Percentiles rank a stretch among this genome's conserved stretches.
Evolutionary conservation across 2,888 invertebrate genomes (phyloP).

Genomic region (Eretmocerus hayati): DNA sequence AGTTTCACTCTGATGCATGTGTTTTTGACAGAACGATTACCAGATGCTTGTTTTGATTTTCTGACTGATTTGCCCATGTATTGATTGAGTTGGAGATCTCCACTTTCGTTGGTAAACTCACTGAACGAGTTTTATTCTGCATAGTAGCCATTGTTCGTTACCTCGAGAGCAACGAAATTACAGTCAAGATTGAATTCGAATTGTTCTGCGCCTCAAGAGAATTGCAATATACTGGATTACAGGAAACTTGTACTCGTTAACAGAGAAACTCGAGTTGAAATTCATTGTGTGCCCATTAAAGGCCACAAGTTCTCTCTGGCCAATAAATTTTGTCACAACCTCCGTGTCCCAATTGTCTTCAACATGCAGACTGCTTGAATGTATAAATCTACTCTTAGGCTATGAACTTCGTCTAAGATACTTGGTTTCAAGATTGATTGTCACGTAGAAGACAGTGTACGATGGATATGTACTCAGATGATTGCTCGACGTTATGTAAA

Average conservation of each 20-base stretch:
- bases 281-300: constrained; percentile 20
- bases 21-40: no score
- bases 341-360: constrained; percentile 12
- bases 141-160: no score
- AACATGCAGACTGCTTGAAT: constrained; percentile 11
- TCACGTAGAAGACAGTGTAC: constrained; percentile 1
- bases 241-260: constrained; percentile 19
- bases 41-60: neutral
- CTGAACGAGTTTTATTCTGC: constrained; percentile 13
- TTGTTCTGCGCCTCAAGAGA: constrained; percentile 12
- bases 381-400: constrained; percentile 13
- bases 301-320: constrained; percentile 6
- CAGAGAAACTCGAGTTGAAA: constrained; percentile 20
- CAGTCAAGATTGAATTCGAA: constrained; percentile 17
- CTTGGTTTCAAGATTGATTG: constrained; percentile 4
- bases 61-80: neutral
- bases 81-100: neutral
- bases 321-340: constrained; percentile 20
- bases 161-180: constrained; percentile 17
- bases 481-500: no score
- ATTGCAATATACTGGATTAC: constrained; percentile 15
- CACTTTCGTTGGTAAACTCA: neutral
- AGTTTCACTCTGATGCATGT: no score
- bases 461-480: no score
- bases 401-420: constrained; percentile 8